Evolutionary conservation across 2,888 invertebrate species (phyloP), one percentile per base, ranked within the genome.

Genomic region (Laspeyria flexula): DNA sequence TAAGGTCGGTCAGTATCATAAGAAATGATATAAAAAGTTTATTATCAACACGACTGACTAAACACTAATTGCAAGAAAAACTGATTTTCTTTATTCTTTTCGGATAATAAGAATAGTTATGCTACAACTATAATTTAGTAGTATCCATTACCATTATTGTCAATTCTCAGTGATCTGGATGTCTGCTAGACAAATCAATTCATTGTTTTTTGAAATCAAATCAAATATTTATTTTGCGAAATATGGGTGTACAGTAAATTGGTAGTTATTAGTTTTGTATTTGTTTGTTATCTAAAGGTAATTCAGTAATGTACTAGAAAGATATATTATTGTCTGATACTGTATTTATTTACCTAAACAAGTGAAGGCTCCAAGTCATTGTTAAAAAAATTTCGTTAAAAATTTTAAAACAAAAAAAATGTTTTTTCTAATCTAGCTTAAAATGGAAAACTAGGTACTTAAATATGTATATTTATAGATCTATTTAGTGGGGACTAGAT

Each of bases 11-110:
- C 75, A 70, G 62, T 69, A 73, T 66, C 58, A 76, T 79, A 90
- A 88, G 78, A 89, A 88, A 65, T 73, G 43, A 65, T 51, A 79
- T 74, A 88, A 90, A 86, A 88, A 88, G 66, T 51, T 58, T 65
- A 73, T 75, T 76, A 76, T 65, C 67, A 59, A 71, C 75, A 60
- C 81, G 75, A 79, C 66, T 82, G 79, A 74, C 78, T 79, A 79
- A 79, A 71, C 77, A 63, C 81, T 83, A 83, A 85, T 84, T 78
- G 76, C 77, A 67, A 71, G 75, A 79, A 82, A 81, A 82, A 60
- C 73, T 70, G 73, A 75, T 72, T 77, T 80, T 79, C 66, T 71
- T 71, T 71, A 74, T 66, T 74, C 62, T 46, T 48, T 55, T 50
- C 56, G 47, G 44, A 44, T 58, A 65, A 65, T 58, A 47, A 60